phyloP scores from a whole-genome alignment of 1,140 invertebrate species.

The Liolophura sinensis region DNA sequence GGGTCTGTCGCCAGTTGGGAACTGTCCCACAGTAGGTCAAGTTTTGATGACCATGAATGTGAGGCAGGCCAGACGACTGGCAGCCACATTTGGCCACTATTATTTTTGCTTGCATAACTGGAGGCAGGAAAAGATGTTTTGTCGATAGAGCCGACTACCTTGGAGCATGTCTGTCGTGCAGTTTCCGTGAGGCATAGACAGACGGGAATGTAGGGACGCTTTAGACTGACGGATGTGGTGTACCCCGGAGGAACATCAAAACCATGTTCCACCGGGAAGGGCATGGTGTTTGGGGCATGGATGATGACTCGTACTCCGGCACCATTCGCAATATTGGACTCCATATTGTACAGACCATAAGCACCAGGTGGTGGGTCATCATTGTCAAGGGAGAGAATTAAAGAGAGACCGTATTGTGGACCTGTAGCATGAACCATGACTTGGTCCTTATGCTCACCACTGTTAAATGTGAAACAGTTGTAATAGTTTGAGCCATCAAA shows the following conservation, averaged over 20 bases:
- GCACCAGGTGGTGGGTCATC: constrained; percentile 42
- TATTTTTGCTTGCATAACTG: constrained; percentile 47
- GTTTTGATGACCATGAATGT: constrained; percentile 14
- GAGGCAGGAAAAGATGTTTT: constrained; percentile 50
- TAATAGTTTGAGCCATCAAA: constrained; percentile 53
- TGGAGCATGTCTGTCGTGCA: constrained; percentile 35
- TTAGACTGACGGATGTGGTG: constrained; percentile 50
- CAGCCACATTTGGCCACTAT: constrained; percentile 42
- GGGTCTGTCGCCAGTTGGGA: constrained; percentile 32
- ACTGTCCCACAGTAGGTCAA: constrained; percentile 45
- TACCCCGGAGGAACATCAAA: constrained; percentile 53
- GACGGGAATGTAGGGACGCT: constrained; percentile 37
- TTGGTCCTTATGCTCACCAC: constrained; percentile 18
- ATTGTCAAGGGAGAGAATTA: constrained; percentile 49
- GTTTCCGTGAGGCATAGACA: constrained; percentile 47
- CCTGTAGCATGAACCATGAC: constrained; percentile 48
- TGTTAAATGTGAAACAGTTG: constrained; percentile 53
- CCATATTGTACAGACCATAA: constrained; percentile 47
- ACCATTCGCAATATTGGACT: constrained; percentile 47
- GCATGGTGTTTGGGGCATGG: constrained; percentile 57
- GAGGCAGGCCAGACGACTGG: constrained; percentile 39
- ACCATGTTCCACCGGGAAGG: constrained; percentile 55
- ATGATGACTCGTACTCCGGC: constrained; percentile 57
- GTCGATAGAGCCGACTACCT: constrained; percentile 30
- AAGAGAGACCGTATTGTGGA: constrained; percentile 47